Conservation (phyloP, 2,888 invertebrate genomes). For the Panzeria rudis region DNA sequence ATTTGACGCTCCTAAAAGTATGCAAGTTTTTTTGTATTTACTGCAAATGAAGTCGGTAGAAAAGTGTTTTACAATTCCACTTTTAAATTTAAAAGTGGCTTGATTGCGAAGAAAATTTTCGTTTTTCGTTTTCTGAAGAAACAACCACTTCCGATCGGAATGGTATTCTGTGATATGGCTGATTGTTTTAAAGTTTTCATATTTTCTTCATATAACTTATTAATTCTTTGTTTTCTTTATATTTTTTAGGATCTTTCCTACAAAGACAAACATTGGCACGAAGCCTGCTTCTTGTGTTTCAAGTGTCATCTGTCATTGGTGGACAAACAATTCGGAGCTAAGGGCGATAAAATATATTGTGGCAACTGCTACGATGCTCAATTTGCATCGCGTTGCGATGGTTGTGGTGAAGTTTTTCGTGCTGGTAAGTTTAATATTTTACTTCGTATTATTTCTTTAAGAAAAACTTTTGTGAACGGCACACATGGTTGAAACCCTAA, state of each 20-base stretch:
- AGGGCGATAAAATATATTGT: conserved; percentile 99
- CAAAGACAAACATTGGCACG: conserved; percentile 99
- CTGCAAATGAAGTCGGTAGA: too few species aligned
- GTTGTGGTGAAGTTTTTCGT: conserved; percentile 99
- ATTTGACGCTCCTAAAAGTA: too few species aligned
- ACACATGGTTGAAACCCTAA: conserved; percentile 24
- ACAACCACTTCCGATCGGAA: too few species aligned
- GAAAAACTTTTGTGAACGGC: conserved; percentile 3
- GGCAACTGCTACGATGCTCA: conserved; percentile 99
- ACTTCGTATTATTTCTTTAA: conserved; percentile 13
- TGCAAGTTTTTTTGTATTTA: too few species aligned
- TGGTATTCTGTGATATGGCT: too few species aligned
- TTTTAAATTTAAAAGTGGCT: too few species aligned
- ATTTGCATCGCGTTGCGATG: conserved; percentile 99
- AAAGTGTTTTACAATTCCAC: too few species aligned
- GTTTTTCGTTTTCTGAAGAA: too few species aligned
- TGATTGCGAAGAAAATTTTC: too few species aligned
- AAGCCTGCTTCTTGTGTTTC: conserved; percentile 99
- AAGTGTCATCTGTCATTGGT: conserved; percentile 99
- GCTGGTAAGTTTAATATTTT: conserved; percentile 91
- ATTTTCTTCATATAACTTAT: too few species aligned
- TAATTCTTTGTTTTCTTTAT: too few species aligned
- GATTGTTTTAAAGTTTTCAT: too few species aligned
- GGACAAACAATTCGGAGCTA: conserved; percentile 99
- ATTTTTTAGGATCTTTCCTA: conserved; percentile 96